phyloP scores from a whole-genome alignment of 1,140 invertebrate genomes.

The Dinoponera quadriceps region DNA sequence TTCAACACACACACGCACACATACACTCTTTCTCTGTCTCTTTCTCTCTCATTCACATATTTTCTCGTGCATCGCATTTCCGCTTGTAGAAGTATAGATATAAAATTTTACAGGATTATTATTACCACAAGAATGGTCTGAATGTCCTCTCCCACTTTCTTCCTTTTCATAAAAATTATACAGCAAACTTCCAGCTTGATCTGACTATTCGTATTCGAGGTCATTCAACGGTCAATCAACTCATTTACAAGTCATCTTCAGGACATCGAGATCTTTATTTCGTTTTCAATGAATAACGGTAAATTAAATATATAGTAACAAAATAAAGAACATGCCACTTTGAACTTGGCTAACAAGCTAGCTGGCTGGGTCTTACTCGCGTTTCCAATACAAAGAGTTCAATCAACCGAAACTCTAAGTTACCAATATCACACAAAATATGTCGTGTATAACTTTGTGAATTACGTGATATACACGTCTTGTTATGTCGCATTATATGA shows the following conservation, averaged over 20 bases:
- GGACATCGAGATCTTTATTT: slow-evolving; percentile 75
- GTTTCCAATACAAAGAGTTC: slow-evolving; percentile 73
- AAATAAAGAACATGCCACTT: slow-evolving; percentile 74
- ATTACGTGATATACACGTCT: slow-evolving; percentile 31
- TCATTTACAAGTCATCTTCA: slow-evolving; percentile 68
- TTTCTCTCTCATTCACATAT: slow-evolving; percentile 43
- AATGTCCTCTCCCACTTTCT: slow-evolving; percentile 73
- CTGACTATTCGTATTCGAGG: slow-evolving; percentile 43
- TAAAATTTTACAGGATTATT: slow-evolving; percentile 73
- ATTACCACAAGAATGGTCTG: slow-evolving; percentile 64
- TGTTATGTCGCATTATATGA: slow-evolving; percentile 16
- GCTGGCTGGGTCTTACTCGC: slow-evolving; percentile 66
- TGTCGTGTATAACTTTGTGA: neutral
- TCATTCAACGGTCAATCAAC: slow-evolving; percentile 38
- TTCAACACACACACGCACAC: slow-evolving; percentile 54
- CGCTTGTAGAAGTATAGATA: slow-evolving; percentile 72
- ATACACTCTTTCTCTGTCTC: slow-evolving; percentile 40
- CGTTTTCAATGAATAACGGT: slow-evolving; percentile 68
- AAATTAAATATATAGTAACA: slow-evolving; percentile 76
- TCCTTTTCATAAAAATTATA: slow-evolving; percentile 71
- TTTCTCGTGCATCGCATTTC: neutral
- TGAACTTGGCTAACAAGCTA: too few species aligned
- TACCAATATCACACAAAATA: slow-evolving; percentile 57
- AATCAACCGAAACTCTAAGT: slow-evolving; percentile 76
- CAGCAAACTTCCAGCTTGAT: slow-evolving; percentile 58